Evolutionary conservation across 2,797 vertebrate species (phyloP).

Genomic region (Pseudopleuronectes americanus): DNA sequence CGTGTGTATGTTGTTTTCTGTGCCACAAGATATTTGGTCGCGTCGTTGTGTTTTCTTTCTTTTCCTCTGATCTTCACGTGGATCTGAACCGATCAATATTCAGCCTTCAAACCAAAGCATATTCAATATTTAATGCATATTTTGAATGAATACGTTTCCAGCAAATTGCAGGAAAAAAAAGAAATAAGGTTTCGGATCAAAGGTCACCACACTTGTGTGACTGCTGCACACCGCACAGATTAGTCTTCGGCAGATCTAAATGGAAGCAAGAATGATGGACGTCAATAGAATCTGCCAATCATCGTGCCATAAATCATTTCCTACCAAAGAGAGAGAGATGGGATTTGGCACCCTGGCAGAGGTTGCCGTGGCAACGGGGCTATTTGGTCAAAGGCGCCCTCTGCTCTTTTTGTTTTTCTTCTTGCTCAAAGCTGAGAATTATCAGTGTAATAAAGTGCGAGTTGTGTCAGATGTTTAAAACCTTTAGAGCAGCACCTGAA

Average conservation of each 20-base stretch:
- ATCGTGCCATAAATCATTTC: conserved; percentile 38
- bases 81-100: conserved; percentile 9
- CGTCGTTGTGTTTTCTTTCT: neutral
- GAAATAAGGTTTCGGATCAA: neutral
- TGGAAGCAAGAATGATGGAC: conserved; percentile 38
- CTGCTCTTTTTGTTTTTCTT: neutral
- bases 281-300: conserved; percentile 41
- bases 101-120: neutral
- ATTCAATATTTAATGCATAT: neutral
- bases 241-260: conserved; percentile 19
- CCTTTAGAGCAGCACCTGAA: neutral
- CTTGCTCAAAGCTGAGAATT: conserved; percentile 8
- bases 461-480: neutral
- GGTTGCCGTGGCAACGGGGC: conserved; percentile 38
- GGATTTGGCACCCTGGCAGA: conserved; percentile 16
- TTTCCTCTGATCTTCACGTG: neutral
- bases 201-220: conserved; percentile 27
- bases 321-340: conserved; percentile 3
- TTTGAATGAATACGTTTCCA: neutral
- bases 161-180: neutral
- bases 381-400: conserved; percentile 20
- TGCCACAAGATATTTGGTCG: neutral
- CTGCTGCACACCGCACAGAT: conserved; percentile 10
- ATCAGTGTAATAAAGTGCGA: neutral
- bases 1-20: neutral